phyloP scores from a whole-genome alignment of 92 coral and sea anemone genomes.

The Epizoanthus scotinus region DNA sequence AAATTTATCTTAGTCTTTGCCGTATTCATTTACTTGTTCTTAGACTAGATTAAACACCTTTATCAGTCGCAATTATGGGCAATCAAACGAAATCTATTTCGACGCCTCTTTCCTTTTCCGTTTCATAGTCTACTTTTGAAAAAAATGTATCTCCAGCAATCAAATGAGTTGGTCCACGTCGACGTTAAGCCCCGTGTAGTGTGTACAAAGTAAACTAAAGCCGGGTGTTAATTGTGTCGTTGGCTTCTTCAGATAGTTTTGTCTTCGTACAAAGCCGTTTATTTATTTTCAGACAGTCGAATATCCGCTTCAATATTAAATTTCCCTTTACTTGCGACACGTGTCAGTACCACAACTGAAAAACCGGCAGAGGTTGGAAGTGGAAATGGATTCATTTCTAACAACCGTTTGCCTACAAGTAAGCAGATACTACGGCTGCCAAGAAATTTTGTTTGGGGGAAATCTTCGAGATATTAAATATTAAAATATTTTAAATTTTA shows the following conservation, averaged over 20 bases:
- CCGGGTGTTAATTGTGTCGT: constrained; percentile 9
- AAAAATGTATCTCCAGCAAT: background rate
- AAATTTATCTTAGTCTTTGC: no score
- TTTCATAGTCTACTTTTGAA: background rate
- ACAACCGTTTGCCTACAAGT: background rate
- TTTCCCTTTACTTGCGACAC: background rate
- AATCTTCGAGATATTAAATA: background rate
- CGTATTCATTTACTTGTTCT: no score
- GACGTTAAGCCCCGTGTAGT: background rate
- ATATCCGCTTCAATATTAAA: constrained; percentile 12
- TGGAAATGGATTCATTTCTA: background rate
- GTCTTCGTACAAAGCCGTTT: constrained; percentile 13
- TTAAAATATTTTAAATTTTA: background rate
- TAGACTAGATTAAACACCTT: no score
- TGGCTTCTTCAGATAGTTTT: background rate
- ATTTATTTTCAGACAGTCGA: constrained; percentile 7
- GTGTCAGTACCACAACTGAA: background rate
- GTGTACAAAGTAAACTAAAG: background rate
- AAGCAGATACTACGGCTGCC: background rate
- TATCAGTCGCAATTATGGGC: no score
- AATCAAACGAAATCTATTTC: no score
- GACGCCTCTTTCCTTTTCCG: no score
- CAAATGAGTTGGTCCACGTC: no score
- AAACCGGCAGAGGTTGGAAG: background rate
- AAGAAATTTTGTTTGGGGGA: background rate